Base-by-base conservation (phyloP, 2,888 invertebrate genomes). In the Acleris laterana region DNA sequence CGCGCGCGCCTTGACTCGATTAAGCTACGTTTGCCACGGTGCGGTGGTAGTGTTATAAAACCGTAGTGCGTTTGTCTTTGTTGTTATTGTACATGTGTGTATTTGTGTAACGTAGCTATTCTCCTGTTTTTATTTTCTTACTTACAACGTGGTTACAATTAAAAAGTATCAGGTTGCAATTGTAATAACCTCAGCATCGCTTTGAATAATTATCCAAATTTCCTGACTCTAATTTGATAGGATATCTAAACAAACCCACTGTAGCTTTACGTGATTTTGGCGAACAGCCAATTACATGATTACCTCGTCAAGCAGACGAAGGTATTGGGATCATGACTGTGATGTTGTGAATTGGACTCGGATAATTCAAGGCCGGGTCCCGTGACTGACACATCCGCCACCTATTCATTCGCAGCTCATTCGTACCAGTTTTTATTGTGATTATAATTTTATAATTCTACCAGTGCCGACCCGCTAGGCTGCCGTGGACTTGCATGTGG, bases 301-400 rank as follows among this genome's bases (percentile, higher is more conserved):
- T 78, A 77, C 74, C 71, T 70, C 77, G 80, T 77, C 79, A 81
- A 38, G 38, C 77, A 77, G 79, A 66, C 66, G 57, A 55, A 63
- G 58, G 65, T 61, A 73, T 32, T 74, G 46, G 57, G 73, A 71
- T 77, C 77, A 73, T 77, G 75, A 74, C 71, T 77, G 38, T 13
- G 13, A 38, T 77, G 77, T 83, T 84, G 86, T 85, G 77, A 82
- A 89, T 89, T 86, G 80, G 84, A 76, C 76, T 77, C 83, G 80
- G 80, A 74, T 86, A 87, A 89, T 88, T 87, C 90, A 91, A 91
- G 90, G 91, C 73, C 79, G 72, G 77, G 70, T 79, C 81, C 79
- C 82, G 81, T 87, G 85, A 88, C 83, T 77, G 79, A 75, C 77
- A 77, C 83, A 88, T 90, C 89, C 89, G 89, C 70, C 76, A 49